Conservation (phyloP, 1,140 invertebrate genomes). For the Pseudomyrmex gracilis region DNA sequence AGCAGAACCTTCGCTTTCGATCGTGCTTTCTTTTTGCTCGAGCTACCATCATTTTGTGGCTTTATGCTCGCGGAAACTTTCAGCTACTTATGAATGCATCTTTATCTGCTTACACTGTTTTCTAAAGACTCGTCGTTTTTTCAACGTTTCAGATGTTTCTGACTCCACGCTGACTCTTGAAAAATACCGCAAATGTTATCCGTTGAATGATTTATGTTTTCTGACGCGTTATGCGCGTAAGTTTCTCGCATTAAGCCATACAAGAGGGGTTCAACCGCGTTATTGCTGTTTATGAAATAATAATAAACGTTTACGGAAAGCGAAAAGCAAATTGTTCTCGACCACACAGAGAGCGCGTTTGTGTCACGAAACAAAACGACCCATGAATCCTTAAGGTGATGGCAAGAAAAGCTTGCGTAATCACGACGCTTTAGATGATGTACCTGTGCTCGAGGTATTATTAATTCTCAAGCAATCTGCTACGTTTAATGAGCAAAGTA, state of each 20-base stretch:
- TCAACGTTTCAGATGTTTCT: not conserved
- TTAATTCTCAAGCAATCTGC: constrained; percentile 37
- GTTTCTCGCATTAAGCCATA: not conserved
- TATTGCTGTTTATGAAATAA: constrained; percentile 29
- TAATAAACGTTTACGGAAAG: constrained; percentile 38
- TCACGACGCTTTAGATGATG: constrained; percentile 24
- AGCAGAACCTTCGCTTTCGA: not conserved
- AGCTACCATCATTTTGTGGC: constrained; percentile 10
- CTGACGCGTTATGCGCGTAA: not conserved
- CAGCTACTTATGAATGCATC: not conserved
- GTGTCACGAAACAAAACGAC: constrained; percentile 24
- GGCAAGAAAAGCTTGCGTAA: constrained; percentile 45
- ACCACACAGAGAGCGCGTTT: not conserved
- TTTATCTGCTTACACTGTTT: not conserved
- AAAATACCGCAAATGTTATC: not conserved
- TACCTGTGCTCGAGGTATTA: constrained; percentile 17
- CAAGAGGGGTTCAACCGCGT: not conserved
- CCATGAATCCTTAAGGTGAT: constrained; percentile 19
- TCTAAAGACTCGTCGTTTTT: constrained; percentile 15
- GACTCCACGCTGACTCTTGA: no score
- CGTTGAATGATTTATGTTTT: not conserved
- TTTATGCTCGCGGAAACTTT: constrained; percentile 24
- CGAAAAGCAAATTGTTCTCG: constrained; percentile 30
- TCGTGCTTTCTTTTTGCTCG: not conserved
- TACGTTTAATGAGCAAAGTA: constrained; percentile 29